These are phyloP conservation scores for Nephrocerus scutellatus DNA, from an alignment of 2,888 invertebrate species.

Conservation along the genomic window DNA sequence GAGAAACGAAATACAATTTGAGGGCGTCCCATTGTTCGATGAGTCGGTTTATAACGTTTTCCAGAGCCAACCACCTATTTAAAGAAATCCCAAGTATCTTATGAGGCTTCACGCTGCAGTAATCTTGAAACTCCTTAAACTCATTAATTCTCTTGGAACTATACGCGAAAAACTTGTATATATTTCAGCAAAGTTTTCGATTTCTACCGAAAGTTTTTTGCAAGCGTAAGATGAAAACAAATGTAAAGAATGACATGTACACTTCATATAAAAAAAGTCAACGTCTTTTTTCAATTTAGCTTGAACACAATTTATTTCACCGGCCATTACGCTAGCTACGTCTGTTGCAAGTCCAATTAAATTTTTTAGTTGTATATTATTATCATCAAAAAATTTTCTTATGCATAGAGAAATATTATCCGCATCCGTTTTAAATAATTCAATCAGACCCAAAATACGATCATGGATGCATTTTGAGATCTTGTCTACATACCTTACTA, in stretches of 20 bases:
- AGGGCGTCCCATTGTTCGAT: slow-evolving; percentile 18
- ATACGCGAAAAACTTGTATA: slow-evolving; percentile 9
- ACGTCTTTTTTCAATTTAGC: slow-evolving; percentile 1
- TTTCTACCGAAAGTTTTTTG: slow-evolving; percentile 6
- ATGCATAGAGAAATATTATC: slow-evolving; percentile 6
- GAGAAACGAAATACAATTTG: slow-evolving; percentile 15
- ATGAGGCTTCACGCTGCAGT: slow-evolving; percentile 14
- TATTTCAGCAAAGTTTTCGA: slow-evolving; percentile 10
- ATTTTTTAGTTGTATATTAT: slow-evolving; percentile 8
- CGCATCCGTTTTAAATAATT: slow-evolving; percentile 2
- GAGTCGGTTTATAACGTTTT: slow-evolving; percentile 18
- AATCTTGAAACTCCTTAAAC: slow-evolving; percentile 15
- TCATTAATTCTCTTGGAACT: slow-evolving; percentile 8
- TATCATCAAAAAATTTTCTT: slow-evolving; percentile 4
- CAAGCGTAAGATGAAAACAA: slow-evolving; percentile 8
- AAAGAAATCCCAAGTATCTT: slow-evolving; percentile 17
- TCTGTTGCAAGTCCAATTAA: slow-evolving; percentile 12
- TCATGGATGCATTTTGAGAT: slow-evolving; percentile 2
- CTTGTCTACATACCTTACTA: slow-evolving; percentile 4
- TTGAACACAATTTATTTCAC: slow-evolving; percentile 6
- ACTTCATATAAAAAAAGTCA: slow-evolving; percentile 10
- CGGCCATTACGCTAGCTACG: slow-evolving; percentile 5
- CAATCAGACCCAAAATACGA: slow-evolving; percentile 4
- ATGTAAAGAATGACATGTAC: slow-evolving; percentile 11
- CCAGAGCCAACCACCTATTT: slow-evolving; percentile 19